Percentiles rank a stretch among this genome's conserved stretches.
These are phyloP conservation scores for Pedetes capensis DNA, from an alignment of 2,113 vertebrate species.

Conservation along the genomic window DNA sequence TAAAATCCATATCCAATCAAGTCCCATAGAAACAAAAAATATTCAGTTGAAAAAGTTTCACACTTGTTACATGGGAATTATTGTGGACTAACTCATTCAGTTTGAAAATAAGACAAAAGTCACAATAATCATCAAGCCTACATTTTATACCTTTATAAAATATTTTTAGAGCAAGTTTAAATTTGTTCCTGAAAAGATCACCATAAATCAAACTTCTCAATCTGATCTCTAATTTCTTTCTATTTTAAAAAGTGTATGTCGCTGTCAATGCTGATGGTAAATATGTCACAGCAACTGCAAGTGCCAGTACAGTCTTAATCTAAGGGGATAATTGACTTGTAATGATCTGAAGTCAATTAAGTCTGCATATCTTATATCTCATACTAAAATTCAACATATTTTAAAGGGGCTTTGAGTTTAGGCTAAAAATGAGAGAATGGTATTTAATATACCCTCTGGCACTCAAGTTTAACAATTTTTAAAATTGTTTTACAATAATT, in stretches of 20 bases:
- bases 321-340: constrained; percentile 27
- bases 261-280: constrained; percentile 38
- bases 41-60: not conserved
- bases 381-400: not conserved
- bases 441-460: not conserved
- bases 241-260: constrained; percentile 32
- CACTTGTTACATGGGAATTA: not conserved
- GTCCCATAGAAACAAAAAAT: not conserved
- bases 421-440: not conserved
- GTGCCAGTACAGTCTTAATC: not conserved
- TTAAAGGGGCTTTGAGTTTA: not conserved
- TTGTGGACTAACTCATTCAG: not conserved
- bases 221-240: constrained; percentile 34
- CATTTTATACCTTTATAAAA: not conserved
- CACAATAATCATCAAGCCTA: not conserved
- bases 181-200: constrained; percentile 35
- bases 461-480: not conserved
- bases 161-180: constrained; percentile 32
- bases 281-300: not conserved
- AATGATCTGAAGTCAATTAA: constrained; percentile 29
- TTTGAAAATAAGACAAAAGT: not conserved
- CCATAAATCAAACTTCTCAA: not conserved
- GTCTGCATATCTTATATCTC: not conserved
- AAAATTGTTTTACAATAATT: not conserved
- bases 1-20: not conserved